phyloP scores from a whole-genome alignment of 2,888 invertebrate genomes.

The Plebejus anna region DNA sequence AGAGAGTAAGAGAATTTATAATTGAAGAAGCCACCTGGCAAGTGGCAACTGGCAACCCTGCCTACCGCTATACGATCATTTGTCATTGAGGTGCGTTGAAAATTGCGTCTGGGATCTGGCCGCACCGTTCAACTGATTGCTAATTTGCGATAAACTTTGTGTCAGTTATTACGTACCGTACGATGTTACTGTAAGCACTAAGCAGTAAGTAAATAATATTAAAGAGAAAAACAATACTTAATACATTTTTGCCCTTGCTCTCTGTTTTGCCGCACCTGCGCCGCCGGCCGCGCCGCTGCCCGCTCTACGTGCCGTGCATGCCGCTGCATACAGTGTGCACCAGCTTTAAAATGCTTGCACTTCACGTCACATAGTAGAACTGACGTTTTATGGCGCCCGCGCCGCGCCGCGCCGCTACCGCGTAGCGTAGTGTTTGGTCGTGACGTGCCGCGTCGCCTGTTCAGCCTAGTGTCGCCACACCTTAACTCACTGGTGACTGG shows the following conservation, averaged over 20 bases:
- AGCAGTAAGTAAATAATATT: not conserved
- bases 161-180: conserved; percentile 7
- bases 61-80: conserved; percentile 14
- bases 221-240: not conserved
- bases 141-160: not conserved
- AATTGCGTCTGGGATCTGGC: not conserved
- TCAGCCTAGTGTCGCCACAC: not conserved
- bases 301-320: too few species aligned
- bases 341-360: not conserved
- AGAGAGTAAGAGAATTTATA: not conserved
- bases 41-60: not conserved
- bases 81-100: conserved; percentile 15
- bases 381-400: not conserved
- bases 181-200: not conserved
- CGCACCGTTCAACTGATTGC: conserved; percentile 15
- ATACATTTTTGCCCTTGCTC: too few species aligned
- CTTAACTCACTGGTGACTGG: not conserved
- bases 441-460: not conserved
- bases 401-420: not conserved
- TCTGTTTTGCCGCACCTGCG: too few species aligned
- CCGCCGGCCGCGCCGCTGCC: too few species aligned
- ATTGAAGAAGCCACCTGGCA: not conserved
- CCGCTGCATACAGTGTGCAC: not conserved
- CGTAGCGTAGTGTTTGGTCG: too few species aligned
- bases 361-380: too few species aligned